Conservation (phyloP, 2,113 vertebrate species). For the Cryptomyrus ogoouensis region DNA sequence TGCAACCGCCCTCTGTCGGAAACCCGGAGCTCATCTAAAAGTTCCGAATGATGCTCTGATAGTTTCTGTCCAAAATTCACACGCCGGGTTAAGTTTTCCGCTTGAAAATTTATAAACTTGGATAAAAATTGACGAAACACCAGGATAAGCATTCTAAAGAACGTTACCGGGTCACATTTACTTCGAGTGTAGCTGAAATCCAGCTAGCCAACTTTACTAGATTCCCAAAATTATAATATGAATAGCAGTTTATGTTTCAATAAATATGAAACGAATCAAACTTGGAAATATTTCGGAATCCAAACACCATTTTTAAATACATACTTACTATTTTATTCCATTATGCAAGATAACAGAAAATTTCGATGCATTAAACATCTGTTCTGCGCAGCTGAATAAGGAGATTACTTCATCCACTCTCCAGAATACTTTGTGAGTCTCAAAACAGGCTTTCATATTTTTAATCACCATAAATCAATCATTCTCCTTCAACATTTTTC, state of each 20-base stretch:
- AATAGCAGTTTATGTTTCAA: background rate
- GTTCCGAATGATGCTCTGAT: background rate
- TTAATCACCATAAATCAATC: background rate
- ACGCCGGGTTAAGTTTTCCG: background rate
- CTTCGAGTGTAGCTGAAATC: background rate
- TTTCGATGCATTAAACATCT: background rate
- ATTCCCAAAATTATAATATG: background rate
- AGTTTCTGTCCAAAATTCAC: background rate
- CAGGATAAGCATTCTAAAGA: background rate
- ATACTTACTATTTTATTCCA: background rate
- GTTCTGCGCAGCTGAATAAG: background rate
- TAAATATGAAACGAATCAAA: background rate
- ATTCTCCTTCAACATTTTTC: background rate
- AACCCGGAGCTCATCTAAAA: background rate
- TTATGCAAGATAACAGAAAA: background rate
- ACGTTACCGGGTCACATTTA: background rate
- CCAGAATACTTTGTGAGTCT: background rate
- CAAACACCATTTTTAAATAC: background rate
- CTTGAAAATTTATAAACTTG: background rate
- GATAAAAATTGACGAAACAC: background rate
- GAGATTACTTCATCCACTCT: background rate
- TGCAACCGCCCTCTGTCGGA: constrained; percentile 20
- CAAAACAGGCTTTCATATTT: background rate
- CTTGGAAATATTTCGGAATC: background rate
- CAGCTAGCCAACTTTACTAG: background rate